Evolutionary conservation across 2,888 invertebrate species (phyloP), one percentile per base, ranked within the genome.

Genomic region (Polydrusus cervinus): DNA sequence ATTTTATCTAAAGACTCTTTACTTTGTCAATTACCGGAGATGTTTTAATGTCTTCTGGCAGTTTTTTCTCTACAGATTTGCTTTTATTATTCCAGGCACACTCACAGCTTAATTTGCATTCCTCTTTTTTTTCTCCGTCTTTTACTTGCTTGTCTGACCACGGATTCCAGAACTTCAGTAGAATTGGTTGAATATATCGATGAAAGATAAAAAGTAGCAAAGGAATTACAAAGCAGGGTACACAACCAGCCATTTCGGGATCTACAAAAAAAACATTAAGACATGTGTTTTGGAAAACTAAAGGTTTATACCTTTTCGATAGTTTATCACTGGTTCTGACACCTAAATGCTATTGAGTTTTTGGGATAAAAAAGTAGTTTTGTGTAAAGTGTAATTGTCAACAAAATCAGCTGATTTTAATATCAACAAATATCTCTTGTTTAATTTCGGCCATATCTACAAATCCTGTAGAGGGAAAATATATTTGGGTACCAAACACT

Each of bases 171-270:
- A 93, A 93, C 78, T 92, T 92, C 65, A 95, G 85, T 62, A 96
- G 87, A 78, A 95, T 90, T 0, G 96, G 96, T 85, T 96, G 95
- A 76, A 97, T 89, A 82, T 94, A 93, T 84, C 92, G 93, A 85
- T 95, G 94, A 92, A 95, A 96, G 77, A 97, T 89, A 82, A 93
- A 93, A 13, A 97, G 89, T 55, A 96, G 87, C 75, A 95, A 87
- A 1, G 96, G 96, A 84, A 96, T 92, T 77, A 95, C 91, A 81
- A 96, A 93, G 86, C 96, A 97, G 18, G 96, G 95, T 74, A 96
- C 90, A 84, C 96, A 96, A 40, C 87, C 87, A 77, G 87, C 87
- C 87, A 87, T 87, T 77, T 72, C 60, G 9, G 14, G 18, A 45
- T 45, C 30, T 64, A 8, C 2, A 30, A 43, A 62, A 62, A 47